These are phyloP conservation scores for Pungitius pungitius DNA, from an alignment of 2,113 vertebrate species.

Conservation along the genomic window DNA sequence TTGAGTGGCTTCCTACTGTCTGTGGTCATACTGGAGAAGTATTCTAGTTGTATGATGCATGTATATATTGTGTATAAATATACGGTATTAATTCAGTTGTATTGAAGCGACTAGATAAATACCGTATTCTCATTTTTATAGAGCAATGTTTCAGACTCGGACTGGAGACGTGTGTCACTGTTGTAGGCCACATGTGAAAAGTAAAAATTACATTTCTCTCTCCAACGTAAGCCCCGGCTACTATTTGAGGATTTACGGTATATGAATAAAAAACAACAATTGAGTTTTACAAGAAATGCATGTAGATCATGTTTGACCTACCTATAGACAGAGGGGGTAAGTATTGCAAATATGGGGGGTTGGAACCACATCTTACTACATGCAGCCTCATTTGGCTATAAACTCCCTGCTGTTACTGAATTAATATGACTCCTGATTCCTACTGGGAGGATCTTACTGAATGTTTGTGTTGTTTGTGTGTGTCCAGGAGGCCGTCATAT, in stretches of 20 bases:
- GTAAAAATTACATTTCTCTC: no score
- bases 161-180: no score
- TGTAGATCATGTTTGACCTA: neutral
- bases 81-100: neutral
- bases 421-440: neutral
- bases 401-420: neutral
- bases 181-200: no score
- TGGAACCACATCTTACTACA: neutral
- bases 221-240: no score
- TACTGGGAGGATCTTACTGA: neutral
- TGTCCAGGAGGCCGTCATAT: conserved; percentile 91
- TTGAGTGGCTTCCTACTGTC: no score
- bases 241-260: no score
- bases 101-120: neutral
- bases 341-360: neutral
- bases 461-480: conserved; percentile 20
- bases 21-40: neutral
- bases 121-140: no score
- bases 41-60: neutral
- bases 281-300: neutral
- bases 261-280: neutral
- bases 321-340: neutral
- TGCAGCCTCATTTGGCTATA: neutral
- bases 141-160: no score
- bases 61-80: neutral